These are phyloP conservation scores for Hycleus cichorii DNA, from an alignment of 1,140 invertebrate species.

Conservation along the genomic window DNA sequence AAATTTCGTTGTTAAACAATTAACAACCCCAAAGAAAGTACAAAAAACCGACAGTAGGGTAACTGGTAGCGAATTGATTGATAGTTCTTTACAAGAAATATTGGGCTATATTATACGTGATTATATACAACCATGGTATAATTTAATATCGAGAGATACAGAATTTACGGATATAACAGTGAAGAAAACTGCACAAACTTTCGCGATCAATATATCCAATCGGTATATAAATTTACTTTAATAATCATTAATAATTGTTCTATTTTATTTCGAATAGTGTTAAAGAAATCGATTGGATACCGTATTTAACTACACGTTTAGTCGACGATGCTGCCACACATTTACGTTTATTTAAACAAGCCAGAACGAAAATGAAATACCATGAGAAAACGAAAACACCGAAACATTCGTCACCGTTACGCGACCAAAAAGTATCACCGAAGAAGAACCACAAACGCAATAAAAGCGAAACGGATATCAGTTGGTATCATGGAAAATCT, in stretches of 20 bases:
- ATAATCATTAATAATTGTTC: constrained; percentile 2
- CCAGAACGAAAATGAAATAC: constrained; percentile 55
- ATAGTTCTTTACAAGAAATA: constrained; percentile 41
- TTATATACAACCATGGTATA: constrained; percentile 71
- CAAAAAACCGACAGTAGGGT: constrained; percentile 37
- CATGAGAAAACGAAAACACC: constrained; percentile 44
- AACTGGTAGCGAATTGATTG: constrained; percentile 40
- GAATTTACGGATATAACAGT: constrained; percentile 47
- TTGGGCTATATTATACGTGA: constrained; percentile 67
- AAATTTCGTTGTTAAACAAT: constrained; percentile 15
- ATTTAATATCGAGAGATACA: constrained; percentile 44
- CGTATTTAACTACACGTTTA: constrained; percentile 74
- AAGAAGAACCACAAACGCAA: constrained; percentile 51
- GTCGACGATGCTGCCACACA: constrained; percentile 88
- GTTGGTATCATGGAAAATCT: constrained; percentile 49
- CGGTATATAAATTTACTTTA: constrained; percentile 32
- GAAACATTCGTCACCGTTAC: constrained; percentile 43
- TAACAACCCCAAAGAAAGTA: constrained; percentile 32
- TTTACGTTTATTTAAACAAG: constrained; percentile 73
- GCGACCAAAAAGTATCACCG: constrained; percentile 45
- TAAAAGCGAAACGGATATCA: constrained; percentile 64
- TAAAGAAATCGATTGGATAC: constrained; percentile 84
- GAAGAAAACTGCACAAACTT: constrained; percentile 48
- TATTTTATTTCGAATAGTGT: constrained; percentile 49
- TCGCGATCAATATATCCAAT: constrained; percentile 51